A percentile compares a stretch with the other conserved stretches of the same genome.
Evolutionary conservation across 2,888 invertebrate species (phyloP).

Genomic region (Cecidostiba fungosa): DNA sequence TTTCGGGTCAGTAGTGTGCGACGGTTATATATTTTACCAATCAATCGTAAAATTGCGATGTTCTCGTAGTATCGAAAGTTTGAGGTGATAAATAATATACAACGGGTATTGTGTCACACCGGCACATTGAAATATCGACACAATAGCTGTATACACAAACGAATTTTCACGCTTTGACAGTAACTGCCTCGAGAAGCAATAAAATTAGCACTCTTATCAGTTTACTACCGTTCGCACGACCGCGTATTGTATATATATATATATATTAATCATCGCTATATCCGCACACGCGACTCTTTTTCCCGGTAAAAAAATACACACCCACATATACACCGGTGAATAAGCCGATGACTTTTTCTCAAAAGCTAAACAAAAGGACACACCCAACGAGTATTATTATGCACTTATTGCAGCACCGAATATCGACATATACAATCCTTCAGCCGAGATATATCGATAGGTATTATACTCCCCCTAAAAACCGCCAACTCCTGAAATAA

Average conservation of each 20-base stretch:
- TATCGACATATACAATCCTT: too few species aligned
- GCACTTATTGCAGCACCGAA: too few species aligned
- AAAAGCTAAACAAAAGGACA: too few species aligned
- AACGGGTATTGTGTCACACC: too few species aligned
- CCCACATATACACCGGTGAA: neutral
- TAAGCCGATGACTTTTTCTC: neutral
- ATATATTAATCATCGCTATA: constrained; percentile 37
- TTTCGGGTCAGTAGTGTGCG: too few species aligned
- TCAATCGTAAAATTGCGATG: too few species aligned
- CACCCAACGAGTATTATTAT: too few species aligned
- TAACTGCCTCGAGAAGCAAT: neutral
- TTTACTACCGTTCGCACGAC: constrained; percentile 4
- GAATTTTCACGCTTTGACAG: neutral
- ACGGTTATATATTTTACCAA: too few species aligned
- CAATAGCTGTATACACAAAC: neutral
- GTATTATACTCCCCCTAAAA: neutral
- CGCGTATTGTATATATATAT: neutral
- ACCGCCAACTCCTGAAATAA: neutral
- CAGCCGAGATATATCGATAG: too few species aligned
- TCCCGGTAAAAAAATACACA: neutral
- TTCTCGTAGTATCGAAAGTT: too few species aligned
- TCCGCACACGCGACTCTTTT: neutral
- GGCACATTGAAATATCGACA: neutral
- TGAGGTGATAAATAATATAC: too few species aligned
- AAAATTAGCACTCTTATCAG: constrained; percentile 37